phyloP scores from a whole-genome alignment of 2,888 invertebrate genomes.

The Sphaerophoria taeniata region DNA sequence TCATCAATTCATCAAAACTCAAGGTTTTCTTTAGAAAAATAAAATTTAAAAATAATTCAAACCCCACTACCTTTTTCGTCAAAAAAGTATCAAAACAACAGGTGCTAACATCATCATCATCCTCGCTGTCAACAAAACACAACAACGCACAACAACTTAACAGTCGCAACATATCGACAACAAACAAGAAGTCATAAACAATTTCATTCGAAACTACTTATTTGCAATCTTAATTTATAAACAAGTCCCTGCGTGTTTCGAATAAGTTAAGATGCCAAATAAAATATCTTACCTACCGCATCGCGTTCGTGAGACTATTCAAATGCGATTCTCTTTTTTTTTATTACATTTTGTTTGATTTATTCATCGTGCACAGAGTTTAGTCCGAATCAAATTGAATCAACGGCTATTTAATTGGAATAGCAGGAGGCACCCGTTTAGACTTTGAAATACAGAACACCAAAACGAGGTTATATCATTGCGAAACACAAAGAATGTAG shows the following conservation, averaged over 20 bases:
- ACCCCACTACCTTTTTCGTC: too few relatives aligned
- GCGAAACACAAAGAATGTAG: constrained; percentile 10
- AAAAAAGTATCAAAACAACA: too few relatives aligned
- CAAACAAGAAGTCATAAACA: constrained; percentile 26
- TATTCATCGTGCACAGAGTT: constrained; percentile 50
- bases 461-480: constrained; percentile 62
- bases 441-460: constrained; percentile 7
- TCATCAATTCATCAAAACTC: too few relatives aligned
- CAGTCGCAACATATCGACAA: background rate
- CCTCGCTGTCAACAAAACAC: constrained; percentile 13
- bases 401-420: constrained; percentile 20
- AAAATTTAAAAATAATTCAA: too few relatives aligned
- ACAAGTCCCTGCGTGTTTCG: constrained; percentile 58
- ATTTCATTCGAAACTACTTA: constrained; percentile 43
- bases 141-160: constrained; percentile 3
- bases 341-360: constrained; percentile 59
- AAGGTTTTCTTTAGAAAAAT: too few relatives aligned
- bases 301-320: constrained; percentile 72
- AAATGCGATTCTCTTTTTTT: constrained; percentile 32
- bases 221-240: constrained; percentile 53
- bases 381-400: constrained; percentile 49
- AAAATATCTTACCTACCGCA: constrained; percentile 68
- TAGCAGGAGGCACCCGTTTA: background rate
- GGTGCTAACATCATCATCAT: too few relatives aligned
- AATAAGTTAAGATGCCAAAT: constrained; percentile 64